Evolutionary conservation across 2,888 invertebrate genomes (phyloP).

Genomic region (Drosophila limbata): DNA sequence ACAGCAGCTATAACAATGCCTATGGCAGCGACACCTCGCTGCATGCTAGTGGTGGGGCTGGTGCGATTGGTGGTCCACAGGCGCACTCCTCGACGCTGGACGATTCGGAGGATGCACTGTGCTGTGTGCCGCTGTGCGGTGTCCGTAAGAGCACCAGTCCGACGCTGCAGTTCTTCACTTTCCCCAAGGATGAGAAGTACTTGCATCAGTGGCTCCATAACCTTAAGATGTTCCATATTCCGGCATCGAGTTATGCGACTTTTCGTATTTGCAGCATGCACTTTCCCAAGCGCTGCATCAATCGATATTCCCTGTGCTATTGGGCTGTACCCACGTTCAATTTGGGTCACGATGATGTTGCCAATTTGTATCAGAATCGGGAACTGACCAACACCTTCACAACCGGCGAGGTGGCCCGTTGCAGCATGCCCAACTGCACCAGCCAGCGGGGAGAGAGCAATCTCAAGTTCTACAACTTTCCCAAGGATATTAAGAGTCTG

Average conservation of each 20-base stretch:
- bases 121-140: conserved; percentile 82
- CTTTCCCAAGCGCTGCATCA: conserved; percentile 83
- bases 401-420: conserved; percentile 81
- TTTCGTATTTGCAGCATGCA: conserved; percentile 83
- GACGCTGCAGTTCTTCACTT: conserved; percentile 81
- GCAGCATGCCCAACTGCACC: conserved; percentile 82
- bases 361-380: conserved; percentile 83
- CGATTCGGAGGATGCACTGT: conserved; percentile 77
- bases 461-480: conserved; percentile 82
- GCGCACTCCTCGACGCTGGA: conserved; percentile 77
- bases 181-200: conserved; percentile 82
- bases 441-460: conserved; percentile 82
- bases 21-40: conserved; percentile 62
- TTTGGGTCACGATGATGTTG: conserved; percentile 82
- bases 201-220: conserved; percentile 82
- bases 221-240: conserved; percentile 79
- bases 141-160: conserved; percentile 80
- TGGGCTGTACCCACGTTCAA: conserved; percentile 83
- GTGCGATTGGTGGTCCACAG: conserved; percentile 61
- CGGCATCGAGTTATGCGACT: conserved; percentile 66
- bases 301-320: conserved; percentile 82
- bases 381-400: conserved; percentile 82
- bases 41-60: conserved; percentile 32
- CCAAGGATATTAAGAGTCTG: conserved; percentile 79
- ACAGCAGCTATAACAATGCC: conserved; percentile 64